A percentile compares a stretch with the other conserved stretches of the same genome.
Evolutionary conservation across 2,888 invertebrate species (phyloP).

Genomic region (Portevinia maculata): DNA sequence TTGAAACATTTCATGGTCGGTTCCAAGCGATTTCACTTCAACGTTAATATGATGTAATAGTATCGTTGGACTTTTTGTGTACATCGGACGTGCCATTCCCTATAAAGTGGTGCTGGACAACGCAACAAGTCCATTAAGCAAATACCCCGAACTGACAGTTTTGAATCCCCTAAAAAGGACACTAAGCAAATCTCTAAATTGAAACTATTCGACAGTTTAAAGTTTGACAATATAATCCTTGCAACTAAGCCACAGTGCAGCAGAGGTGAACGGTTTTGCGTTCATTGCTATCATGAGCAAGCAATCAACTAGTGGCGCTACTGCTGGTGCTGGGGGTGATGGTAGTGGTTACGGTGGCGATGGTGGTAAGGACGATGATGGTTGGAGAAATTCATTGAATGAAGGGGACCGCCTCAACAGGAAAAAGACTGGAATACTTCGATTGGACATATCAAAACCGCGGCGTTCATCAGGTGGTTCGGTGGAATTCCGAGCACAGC

Average conservation of each 20-base stretch:
- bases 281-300: conserved; percentile 65
- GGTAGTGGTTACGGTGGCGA: neutral
- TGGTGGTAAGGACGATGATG: conserved; percentile 23
- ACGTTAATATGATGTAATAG: conserved; percentile 70
- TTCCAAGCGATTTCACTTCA: conserved; percentile 55
- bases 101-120: conserved; percentile 31
- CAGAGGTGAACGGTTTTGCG: conserved; percentile 31
- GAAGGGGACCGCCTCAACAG: conserved; percentile 46
- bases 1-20: conserved; percentile 54
- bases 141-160: conserved; percentile 12
- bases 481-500: conserved; percentile 82
- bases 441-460: conserved; percentile 83
- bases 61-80: conserved; percentile 62
- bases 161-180: conserved; percentile 2
- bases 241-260: conserved; percentile 2
- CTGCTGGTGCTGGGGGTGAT: conserved; percentile 4
- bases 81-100: conserved; percentile 72
- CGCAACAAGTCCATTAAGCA: conserved; percentile 58
- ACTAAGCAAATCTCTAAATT: conserved; percentile 25
- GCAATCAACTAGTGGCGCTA: conserved; percentile 66
- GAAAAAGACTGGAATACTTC: conserved; percentile 83
- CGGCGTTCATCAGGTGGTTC: conserved; percentile 83
- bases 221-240: conserved; percentile 23
- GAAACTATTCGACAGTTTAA: conserved; percentile 42
- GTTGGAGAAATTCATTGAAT: conserved; percentile 32